Percentiles rank a stretch among this genome's conserved stretches.
Evolutionary conservation across 2,888 invertebrate species (phyloP).

Genomic region (Himalopsyche japonica): DNA sequence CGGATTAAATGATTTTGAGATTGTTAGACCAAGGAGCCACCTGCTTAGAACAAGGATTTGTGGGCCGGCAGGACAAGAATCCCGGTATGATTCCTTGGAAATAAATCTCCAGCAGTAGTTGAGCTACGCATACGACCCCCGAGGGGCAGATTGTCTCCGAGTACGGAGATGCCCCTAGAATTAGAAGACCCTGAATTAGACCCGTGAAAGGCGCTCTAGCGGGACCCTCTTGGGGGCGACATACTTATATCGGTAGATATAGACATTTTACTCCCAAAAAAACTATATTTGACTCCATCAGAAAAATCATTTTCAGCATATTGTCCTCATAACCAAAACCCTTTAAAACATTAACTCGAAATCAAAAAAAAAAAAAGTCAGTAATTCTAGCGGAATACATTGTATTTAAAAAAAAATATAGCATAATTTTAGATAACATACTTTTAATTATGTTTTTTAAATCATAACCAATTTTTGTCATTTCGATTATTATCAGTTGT

Average conservation of each 20-base stretch:
- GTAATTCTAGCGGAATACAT: too few relatives aligned
- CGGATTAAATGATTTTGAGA: background rate
- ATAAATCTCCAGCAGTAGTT: conserved; percentile 35
- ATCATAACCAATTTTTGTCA: too few relatives aligned
- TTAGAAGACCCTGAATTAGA: conserved; percentile 26
- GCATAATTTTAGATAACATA: too few relatives aligned
- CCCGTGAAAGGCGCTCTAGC: conserved; percentile 25
- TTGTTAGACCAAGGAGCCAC: background rate
- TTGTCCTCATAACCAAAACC: too few relatives aligned
- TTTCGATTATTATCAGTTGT: too few relatives aligned
- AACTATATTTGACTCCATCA: too few relatives aligned
- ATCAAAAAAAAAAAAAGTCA: too few relatives aligned
- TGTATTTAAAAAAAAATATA: too few relatives aligned
- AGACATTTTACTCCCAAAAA: background rate
- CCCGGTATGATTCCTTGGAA: conserved; percentile 32
- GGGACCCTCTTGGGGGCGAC: conserved; percentile 9
- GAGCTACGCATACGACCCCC: conserved; percentile 47
- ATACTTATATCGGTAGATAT: background rate
- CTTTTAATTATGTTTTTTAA: too few relatives aligned
- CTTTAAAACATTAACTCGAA: too few relatives aligned
- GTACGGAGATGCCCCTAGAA: conserved; percentile 34
- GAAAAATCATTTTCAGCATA: too few relatives aligned
- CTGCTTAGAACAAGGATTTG: conserved; percentile 6
- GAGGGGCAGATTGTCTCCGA: conserved; percentile 55
- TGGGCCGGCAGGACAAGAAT: conserved; percentile 2